Conservation (phyloP, 92 coral and sea anemone genomes). For the Meandrina meandrites region DNA sequence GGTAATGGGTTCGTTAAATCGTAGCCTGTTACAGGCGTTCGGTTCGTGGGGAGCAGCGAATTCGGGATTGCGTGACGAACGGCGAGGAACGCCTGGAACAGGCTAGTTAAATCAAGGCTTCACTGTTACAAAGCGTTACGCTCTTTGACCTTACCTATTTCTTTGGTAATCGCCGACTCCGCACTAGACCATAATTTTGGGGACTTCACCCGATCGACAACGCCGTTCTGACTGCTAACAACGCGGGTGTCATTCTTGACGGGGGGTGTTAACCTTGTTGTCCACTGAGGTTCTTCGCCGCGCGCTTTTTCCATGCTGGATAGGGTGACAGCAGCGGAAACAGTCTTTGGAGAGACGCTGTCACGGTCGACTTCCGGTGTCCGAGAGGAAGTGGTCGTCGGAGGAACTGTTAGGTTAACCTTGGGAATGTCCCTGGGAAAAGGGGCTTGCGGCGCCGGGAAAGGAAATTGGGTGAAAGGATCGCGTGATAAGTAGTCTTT, state of each 20-base stretch:
- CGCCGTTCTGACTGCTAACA: constrained; percentile 13
- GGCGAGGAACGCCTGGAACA: no score
- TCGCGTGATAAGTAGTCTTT: constrained; percentile 41
- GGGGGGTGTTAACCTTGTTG: constrained; percentile 16
- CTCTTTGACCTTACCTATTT: constrained; percentile 19
- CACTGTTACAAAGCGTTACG: no score
- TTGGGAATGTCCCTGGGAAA: constrained; percentile 23
- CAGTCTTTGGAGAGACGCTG: constrained; percentile 81
- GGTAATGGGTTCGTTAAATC: no score
- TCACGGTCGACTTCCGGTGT: constrained; percentile 44
- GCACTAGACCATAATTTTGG: neutral
- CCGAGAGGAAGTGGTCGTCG: constrained; percentile 29
- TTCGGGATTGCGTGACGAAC: no score
- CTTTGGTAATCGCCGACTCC: constrained; percentile 23
- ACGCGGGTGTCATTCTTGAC: neutral
- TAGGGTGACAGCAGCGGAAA: constrained; percentile 91
- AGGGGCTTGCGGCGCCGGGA: neutral
- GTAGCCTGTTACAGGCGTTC: no score
- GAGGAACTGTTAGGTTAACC: constrained; percentile 23
- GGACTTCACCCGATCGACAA: constrained; percentile 17
- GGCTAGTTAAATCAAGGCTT: no score
- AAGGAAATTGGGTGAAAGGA: constrained; percentile 30
- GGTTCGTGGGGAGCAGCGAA: no score
- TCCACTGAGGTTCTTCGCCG: constrained; percentile 13
- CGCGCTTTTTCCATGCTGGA: constrained; percentile 70